Percentiles rank a stretch among this genome's conserved stretches.
Evolutionary conservation across 1,140 invertebrate genomes (phyloP).

Genomic region (Colletes latitarsis): DNA sequence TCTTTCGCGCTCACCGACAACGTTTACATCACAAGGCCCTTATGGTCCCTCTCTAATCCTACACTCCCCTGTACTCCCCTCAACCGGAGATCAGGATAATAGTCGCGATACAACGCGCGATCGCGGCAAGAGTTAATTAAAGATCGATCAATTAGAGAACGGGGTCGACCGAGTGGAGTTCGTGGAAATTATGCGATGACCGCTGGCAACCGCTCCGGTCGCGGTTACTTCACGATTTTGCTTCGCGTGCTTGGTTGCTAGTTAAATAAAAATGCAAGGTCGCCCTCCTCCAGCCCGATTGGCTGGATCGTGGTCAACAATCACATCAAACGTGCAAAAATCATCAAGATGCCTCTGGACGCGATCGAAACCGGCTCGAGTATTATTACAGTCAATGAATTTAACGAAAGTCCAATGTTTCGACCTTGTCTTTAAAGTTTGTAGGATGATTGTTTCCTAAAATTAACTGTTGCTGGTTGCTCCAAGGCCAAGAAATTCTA

Average conservation of each 20-base stretch:
- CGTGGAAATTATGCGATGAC: constrained; percentile 39
- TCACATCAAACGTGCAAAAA: too few species aligned
- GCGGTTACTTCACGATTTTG: constrained; percentile 24
- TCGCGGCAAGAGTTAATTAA: constrained; percentile 35
- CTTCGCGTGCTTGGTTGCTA: constrained; percentile 4
- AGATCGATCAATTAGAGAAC: constrained; percentile 50
- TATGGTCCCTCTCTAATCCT: not conserved
- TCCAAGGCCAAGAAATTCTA: too few species aligned
- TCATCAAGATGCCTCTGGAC: too few species aligned
- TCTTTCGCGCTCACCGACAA: constrained; percentile 5
- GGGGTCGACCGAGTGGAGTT: constrained; percentile 18
- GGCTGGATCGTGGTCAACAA: not conserved
- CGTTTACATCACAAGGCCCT: constrained; percentile 25
- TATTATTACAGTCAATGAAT: too few species aligned
- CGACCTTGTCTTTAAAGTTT: too few species aligned
- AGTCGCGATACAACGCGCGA: not conserved
- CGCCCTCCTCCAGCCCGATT: not conserved
- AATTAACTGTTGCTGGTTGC: too few species aligned
- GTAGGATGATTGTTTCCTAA: too few species aligned
- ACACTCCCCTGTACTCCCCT: not conserved
- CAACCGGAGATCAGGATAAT: constrained; percentile 17
- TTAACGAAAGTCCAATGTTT: too few species aligned
- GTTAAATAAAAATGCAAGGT: constrained; percentile 38
- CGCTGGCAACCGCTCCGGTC: constrained; percentile 21
- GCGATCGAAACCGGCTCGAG: too few species aligned